Base-by-base conservation (phyloP, 2,797 vertebrate species). In the Melanotaenia boesemani region DNA sequence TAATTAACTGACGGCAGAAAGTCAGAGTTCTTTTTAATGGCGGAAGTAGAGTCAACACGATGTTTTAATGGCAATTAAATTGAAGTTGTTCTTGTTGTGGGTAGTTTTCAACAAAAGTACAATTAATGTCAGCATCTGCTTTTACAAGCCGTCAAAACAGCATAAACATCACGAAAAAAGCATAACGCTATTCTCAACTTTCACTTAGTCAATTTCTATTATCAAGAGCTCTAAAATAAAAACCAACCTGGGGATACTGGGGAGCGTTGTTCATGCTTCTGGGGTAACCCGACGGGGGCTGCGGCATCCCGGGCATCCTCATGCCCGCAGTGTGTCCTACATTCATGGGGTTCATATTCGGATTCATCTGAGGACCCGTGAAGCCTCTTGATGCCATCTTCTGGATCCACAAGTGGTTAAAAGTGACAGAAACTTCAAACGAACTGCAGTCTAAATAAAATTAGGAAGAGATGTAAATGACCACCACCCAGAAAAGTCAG, bases 371-470 rank as follows among this genome's bases (percentile, higher is more conserved):
- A n/a, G 86, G 76, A 79, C 85, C 84, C 26, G 92, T 46, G 82
- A 95, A 96, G 68, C 92, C 92, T 89, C 94, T 94, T 15, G 93
- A 93, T 90, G 94, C 78, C 95, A 95, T 95, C 61, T 60, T 77
- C 50, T 10, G 18, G 50, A 74, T 82, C 87, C 82, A 89, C 83
- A 88, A 85, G 85, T 88, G 82, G 76, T 78, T 76, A 24, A 72
- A 80, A 86, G 80, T 80, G 36, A 50, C 61, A n/a, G 24, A 55
- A 83, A 80, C 63, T 80, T 68, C 9, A 16, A 16, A 18, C 20
- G 54, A 30, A 84, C n/a, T 18, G 59, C 13, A 18, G 32, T 34
- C n/a, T 28, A 5, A 63, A n/a, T 22, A 54, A 7, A 39, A 70
- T 32, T 6, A 6, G 1, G 0, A 3, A 6, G 34, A 16, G 28